Evolutionary conservation across 2,797 vertebrate species (phyloP), one percentile per base, ranked within the genome.

Genomic region (Gambelia wislizenii): DNA sequence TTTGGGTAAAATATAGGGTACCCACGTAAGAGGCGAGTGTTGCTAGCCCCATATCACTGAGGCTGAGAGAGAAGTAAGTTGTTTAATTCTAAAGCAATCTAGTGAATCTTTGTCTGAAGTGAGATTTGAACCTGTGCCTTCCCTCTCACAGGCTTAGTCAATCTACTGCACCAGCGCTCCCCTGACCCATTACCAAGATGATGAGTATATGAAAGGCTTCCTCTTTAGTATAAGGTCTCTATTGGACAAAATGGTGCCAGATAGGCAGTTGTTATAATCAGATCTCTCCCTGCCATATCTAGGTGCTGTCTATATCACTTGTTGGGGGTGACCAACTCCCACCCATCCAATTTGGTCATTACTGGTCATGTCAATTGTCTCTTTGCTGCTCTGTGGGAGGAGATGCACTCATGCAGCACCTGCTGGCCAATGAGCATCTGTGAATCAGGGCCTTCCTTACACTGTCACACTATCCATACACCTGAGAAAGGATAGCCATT

Each of bases 401-500:
- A 47, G 59, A 33, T 44, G 4, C 81, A 33, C 27, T 14, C 12
- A 13, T 22, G 9, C 14, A n/a, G 47, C 47, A 25, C 7, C 59
- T 44, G 33, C 10, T 27, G n/a, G 12, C 30, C n/a, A 36, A 70
- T 49, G 42, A n/a, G 25, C 2, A 22, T 39, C 59, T 33, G 39
- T 44, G 39, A 44, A 44, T 83, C n/a, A 81, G 3, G 47, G 16
- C 30, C 4, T 54, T 42, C 44, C 2, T 59, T 44, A 2, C 0
- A 12, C n/a, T 90, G 86, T 42, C 22, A 61, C 85, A 42, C 54
- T 64, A 85, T 83, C n/a, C 88, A 67, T 83, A 25, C n/a, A 47
- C 22, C 25, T 76, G 14, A 76, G 49, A 56, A 56, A 56, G 30
- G 81, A 69, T 94, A 94, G 92, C 94, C 92, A 92, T 95, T 96